Evolutionary conservation across 1,140 invertebrate species (phyloP), one percentile per base, ranked within the genome.

Genomic region (Trichonephila clavipes): DNA sequence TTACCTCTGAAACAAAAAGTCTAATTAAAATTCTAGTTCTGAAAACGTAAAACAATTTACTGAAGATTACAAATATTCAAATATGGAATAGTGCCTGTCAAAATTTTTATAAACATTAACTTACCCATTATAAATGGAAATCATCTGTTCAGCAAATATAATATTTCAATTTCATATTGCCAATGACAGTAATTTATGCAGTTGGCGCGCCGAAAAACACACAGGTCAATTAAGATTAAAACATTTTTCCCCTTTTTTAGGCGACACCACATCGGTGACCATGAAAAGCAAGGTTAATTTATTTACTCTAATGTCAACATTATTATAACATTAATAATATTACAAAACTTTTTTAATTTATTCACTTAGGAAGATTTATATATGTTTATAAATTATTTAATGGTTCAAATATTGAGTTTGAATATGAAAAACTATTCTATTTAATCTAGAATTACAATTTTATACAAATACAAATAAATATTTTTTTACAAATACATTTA

Each of bases 131-230:
- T 77, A 34, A 77, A 77, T 77, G 72, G 72, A 77, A 34, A 77
- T 34, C 72, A 77, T 34, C 18, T 28, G 16, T 40, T 77, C 72
- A 77, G 18, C 72, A 77, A 77, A 77, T 77, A 77, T 77, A 77
- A 34, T 77, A 77, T 77, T 77, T 77, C 72, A 77, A 77, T 77
- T 77, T 77, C 72, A 77, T 77, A 77, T 77, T 77, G 12, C 28
- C 24, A 34, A 19, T 77, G 72, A 77, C 72, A 77, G 72, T 77
- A 77, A 77, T 77, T 77, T 77, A 77, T 77, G 28, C 72, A 34
- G 14, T 28, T 19, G 34, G 28, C 18, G 24, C 28, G 28, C 69
- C 16, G 28, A 77, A 18, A 77, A 40, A 77, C 66, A 21, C 62
- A 77, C 7, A 34, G 28, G 72, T 40, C 72, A 19, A 40, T 77